Evolutionary conservation across 2,797 vertebrate species (phyloP).

Genomic region (Luscinia megarhynchos): DNA sequence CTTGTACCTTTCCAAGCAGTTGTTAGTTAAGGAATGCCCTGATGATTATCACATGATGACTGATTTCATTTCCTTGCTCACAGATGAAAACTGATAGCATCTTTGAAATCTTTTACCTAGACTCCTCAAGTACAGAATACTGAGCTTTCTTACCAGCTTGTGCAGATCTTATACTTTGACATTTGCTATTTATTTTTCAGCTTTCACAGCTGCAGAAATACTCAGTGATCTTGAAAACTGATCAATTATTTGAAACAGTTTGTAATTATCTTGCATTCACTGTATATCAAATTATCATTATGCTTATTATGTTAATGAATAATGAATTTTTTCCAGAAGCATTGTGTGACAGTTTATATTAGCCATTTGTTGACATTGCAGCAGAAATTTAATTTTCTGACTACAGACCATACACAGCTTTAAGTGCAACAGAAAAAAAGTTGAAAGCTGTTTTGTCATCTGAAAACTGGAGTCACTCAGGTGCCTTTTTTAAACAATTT

Average conservation of each 20-base stretch:
- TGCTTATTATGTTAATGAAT: not conserved
- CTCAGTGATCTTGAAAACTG: not conserved
- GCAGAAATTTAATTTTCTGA: not conserved
- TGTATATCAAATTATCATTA: not conserved
- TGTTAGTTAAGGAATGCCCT: not conserved
- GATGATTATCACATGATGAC: not conserved
- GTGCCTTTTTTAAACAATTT: not conserved
- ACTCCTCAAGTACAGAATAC: not conserved
- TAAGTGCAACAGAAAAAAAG: not conserved
- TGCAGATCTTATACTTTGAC: not conserved
- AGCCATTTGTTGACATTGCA: not conserved
- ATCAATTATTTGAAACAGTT: not conserved
- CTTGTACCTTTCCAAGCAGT: not conserved
- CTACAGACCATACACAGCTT: not conserved
- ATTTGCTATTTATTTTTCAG: not conserved
- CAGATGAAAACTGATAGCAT: not conserved
- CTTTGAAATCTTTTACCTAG: not conserved
- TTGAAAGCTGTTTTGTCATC: not conserved
- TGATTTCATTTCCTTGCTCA: not conserved
- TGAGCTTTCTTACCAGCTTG: not conserved
- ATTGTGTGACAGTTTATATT: not conserved
- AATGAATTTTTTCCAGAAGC: not conserved
- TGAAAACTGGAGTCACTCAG: not conserved
- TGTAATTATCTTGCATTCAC: not conserved
- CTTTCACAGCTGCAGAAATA: not conserved